Evolutionary conservation across 2,797 vertebrate species (phyloP), one percentile per base, ranked within the genome.

Genomic region (Anas flavirostris): DNA sequence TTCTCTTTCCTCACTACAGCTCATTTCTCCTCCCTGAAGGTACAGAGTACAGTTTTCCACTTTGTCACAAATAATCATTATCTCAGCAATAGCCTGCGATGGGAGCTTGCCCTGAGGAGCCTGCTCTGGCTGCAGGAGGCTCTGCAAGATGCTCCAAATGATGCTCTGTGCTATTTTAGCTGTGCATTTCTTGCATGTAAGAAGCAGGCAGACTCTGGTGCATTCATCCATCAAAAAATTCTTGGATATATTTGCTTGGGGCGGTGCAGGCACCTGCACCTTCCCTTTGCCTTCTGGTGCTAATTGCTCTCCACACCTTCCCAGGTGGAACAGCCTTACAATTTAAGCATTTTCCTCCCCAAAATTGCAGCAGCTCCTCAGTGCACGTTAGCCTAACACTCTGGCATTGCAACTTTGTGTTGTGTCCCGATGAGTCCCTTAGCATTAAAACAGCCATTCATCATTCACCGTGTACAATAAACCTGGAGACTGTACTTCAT

Each of bases 1-100:
- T 53, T 93, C 81, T 19, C 62, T 86, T 76, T 90, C 43, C 39
- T n/a, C 39, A 11, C 66, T 86, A 35, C 2, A 6, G 52, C 37
- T 82, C 35, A n/a, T 82, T 82, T 43, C n/a, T 59, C 18, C 33
- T 73, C 70, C 91, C 90, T 2, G 5, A 67, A 91, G 72, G 83
- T 59, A 79, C 28, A 79, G 73, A 59, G 31, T 14, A 53, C 14
- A 56, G 44, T 82, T 94, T 94, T 79, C 58, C 62, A 86, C 66
- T 94, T 92, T 91, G 74, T 85, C 93, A 94, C 81, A 72, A 84
- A 63, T 50, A 59, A 80, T 67, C 88, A 90, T 88, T 88, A 81
- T 84, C 91, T 84, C 74, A 46, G 90, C 48, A 62, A 41, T 6
- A 77, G 44, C 48, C 53, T 87, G 56, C 53, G 88, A 59, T 76